A percentile compares a stretch with the other conserved stretches of the same genome.
phyloP scores from a whole-genome alignment of 2,113 vertebrate species.

The Xenus cinereus region DNA sequence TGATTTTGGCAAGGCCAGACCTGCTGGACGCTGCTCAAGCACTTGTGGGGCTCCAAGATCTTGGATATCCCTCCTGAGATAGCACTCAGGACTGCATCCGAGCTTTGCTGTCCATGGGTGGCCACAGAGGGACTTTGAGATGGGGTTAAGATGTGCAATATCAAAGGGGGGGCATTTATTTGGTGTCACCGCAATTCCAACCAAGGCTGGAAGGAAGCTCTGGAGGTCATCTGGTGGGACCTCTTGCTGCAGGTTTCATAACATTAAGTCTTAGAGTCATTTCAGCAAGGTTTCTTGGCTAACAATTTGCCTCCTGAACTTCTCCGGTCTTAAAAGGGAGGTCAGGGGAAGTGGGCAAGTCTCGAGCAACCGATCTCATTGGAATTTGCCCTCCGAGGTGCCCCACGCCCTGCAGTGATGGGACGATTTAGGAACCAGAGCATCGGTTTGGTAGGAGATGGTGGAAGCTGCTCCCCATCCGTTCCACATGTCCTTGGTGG shows the following conservation, averaged over 20 bases:
- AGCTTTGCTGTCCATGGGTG: not conserved
- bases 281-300: not conserved
- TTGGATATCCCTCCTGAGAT: not conserved
- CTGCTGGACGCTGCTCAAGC: not conserved
- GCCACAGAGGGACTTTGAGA: not conserved
- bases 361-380: not conserved
- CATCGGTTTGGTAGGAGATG: not conserved
- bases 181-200: not conserved
- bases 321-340: not conserved
- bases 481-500: accelerated
- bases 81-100: too few relatives aligned
- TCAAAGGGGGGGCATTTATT: accelerated
- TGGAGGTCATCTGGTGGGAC: not conserved
- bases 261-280: not conserved
- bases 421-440: not conserved
- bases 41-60: not conserved
- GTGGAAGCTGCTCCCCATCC: not conserved
- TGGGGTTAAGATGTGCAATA: not conserved
- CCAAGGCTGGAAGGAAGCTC: not conserved
- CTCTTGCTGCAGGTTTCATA: not conserved
- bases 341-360: not conserved
- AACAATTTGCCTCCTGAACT: not conserved
- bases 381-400: not conserved
- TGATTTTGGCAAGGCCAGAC: not conserved
- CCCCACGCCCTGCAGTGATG: not conserved